These are phyloP conservation scores for Ammodramus savannarum DNA, from an alignment of 2,113 vertebrate genomes.

Conservation along the genomic window DNA sequence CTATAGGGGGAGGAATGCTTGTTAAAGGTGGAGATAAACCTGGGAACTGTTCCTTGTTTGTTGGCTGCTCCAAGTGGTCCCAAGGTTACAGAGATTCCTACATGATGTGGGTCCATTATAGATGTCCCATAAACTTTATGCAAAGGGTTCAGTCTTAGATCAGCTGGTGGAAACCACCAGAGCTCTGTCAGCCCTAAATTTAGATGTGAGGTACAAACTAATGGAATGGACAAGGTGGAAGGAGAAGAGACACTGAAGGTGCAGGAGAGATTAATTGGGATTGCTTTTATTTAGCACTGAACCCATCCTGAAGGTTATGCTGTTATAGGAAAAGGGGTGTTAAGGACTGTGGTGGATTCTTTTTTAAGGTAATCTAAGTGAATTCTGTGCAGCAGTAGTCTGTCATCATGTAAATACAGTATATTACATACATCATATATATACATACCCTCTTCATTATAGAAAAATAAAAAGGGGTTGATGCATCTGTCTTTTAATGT, in stretches of 20 bases:
- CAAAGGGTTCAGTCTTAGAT: background rate
- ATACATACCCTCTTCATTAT: background rate
- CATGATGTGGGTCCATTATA: background rate
- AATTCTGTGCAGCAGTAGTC: background rate
- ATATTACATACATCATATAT: background rate
- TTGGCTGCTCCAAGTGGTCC: background rate
- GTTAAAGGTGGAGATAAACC: background rate
- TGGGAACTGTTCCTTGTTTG: fast-evolving
- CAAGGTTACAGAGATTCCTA: background rate
- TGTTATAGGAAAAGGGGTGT: background rate
- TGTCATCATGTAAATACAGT: background rate
- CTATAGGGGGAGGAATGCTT: background rate
- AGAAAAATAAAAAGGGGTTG: background rate
- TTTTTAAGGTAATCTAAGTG: background rate
- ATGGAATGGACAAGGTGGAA: background rate
- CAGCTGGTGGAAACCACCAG: background rate
- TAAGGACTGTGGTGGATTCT: background rate
- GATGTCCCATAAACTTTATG: background rate
- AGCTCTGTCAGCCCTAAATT: background rate
- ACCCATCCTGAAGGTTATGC: background rate
- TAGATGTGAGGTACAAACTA: background rate
- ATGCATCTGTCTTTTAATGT: background rate
- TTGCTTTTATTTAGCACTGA: slow-evolving; percentile 2
- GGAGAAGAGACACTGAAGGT: background rate
- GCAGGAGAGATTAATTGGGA: background rate